phyloP scores from a whole-genome alignment of 2,113 vertebrate species.

The Seriola quinqueradiata region DNA sequence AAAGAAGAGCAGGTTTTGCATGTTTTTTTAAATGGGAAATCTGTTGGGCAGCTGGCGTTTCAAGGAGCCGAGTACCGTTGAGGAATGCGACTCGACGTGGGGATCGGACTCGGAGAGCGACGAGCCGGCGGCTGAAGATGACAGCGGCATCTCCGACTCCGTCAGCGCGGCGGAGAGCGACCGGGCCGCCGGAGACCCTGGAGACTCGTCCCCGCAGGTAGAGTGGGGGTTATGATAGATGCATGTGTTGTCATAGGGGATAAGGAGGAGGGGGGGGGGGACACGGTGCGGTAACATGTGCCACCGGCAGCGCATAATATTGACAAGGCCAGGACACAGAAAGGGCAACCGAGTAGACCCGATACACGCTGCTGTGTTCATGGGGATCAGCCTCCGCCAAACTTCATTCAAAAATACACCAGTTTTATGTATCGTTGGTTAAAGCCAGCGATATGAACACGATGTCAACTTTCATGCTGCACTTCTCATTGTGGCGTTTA shows the following conservation, averaged over 20 bases:
- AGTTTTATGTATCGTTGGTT: neutral
- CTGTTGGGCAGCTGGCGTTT: conserved; percentile 84
- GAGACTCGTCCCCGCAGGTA: conserved; percentile 78
- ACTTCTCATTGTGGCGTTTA: neutral
- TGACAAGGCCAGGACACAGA: conserved; percentile 37
- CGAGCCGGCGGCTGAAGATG: conserved; percentile 75
- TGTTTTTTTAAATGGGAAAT: conserved; percentile 85
- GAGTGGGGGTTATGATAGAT: neutral
- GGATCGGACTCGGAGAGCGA: conserved; percentile 86
- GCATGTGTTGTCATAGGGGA: neutral
- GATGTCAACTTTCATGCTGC: neutral
- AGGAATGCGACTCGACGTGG: conserved; percentile 90
- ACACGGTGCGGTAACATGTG: neutral
- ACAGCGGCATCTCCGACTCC: conserved; percentile 76
- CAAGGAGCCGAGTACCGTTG: conserved; percentile 87
- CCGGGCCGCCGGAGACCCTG: conserved; percentile 61
- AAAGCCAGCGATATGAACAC: neutral
- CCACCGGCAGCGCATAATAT: neutral
- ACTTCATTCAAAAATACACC: conserved; percentile 1
- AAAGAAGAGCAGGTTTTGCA: conserved; percentile 22
- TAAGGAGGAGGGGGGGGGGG: too few species aligned
- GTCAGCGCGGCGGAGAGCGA: conserved; percentile 69
- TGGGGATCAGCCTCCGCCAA: neutral
- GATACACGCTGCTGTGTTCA: neutral
- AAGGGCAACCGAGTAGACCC: conserved; percentile 4